Conservation (phyloP, 1,140 invertebrate species). For the Drosophila lini region DNA sequence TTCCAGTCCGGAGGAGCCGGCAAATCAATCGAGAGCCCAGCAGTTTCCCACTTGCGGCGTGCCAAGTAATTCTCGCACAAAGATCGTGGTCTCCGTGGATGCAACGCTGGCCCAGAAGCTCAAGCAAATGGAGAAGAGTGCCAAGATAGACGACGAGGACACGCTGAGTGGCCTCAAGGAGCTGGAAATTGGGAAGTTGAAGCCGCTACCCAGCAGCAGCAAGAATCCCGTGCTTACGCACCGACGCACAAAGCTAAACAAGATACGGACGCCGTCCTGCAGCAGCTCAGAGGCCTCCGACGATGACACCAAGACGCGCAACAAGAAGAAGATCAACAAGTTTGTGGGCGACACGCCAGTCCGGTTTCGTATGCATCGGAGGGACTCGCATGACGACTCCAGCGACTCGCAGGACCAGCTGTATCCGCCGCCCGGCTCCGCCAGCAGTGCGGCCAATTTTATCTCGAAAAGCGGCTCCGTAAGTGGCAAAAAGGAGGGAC, state of each 20-base stretch:
- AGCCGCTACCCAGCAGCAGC: slow-evolving; percentile 86
- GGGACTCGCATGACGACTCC: slow-evolving; percentile 92
- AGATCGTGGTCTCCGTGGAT: slow-evolving; percentile 69
- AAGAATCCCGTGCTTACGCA: slow-evolving; percentile 85
- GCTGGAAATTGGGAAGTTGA: slow-evolving; percentile 82
- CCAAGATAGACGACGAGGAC: slow-evolving; percentile 62
- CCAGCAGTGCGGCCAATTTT: slow-evolving; percentile 58
- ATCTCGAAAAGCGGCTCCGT: slow-evolving; percentile 69
- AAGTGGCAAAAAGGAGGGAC: slow-evolving; percentile 73
- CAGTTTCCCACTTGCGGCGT: slow-evolving; percentile 42
- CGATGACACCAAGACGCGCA: slow-evolving; percentile 93
- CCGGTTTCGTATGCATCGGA: slow-evolving; percentile 86
- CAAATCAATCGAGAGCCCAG: not conserved
- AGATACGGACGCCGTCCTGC: slow-evolving; percentile 93
- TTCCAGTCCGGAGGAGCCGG: slow-evolving; percentile 11
- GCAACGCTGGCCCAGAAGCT: slow-evolving; percentile 72
- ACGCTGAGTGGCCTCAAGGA: slow-evolving; percentile 72
- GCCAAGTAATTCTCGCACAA: slow-evolving; percentile 65
- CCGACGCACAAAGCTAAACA: slow-evolving; percentile 89
- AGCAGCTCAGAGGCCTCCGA: slow-evolving; percentile 96
- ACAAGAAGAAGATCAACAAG: slow-evolving; percentile 91
- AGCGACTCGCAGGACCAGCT: slow-evolving; percentile 90
- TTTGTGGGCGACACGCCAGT: slow-evolving; percentile 86
- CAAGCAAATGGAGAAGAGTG: slow-evolving; percentile 74
- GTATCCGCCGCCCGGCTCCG: slow-evolving; percentile 81